Conservation (phyloP, 2,113 vertebrate species). For the Cyprinodon tularosa region DNA sequence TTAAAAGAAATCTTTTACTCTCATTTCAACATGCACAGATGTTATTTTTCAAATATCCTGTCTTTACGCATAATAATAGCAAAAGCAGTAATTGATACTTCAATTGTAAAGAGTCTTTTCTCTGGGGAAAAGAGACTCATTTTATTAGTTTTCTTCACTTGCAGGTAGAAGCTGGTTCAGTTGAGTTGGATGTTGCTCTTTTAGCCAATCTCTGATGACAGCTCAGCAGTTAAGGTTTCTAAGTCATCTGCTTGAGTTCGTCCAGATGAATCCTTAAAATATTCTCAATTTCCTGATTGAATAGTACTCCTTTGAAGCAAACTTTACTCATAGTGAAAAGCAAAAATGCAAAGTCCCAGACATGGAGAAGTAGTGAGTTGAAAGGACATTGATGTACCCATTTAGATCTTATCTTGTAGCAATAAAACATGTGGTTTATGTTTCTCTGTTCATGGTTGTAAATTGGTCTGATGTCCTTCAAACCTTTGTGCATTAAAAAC, state of each 20-base stretch:
- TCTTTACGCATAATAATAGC: too few species aligned
- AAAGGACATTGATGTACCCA: background rate
- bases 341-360: background rate
- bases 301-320: background rate
- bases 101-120: background rate
- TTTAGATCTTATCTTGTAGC: constrained; percentile 21
- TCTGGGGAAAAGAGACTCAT: background rate
- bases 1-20: too few species aligned
- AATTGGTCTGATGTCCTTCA: constrained; percentile 33
- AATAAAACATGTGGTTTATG: constrained; percentile 17
- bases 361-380: background rate
- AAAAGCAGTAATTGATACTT: too few species aligned
- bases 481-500: constrained; percentile 11
- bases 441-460: background rate
- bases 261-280: background rate
- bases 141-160: background rate
- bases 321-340: background rate
- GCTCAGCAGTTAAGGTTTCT: background rate
- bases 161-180: background rate
- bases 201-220: background rate
- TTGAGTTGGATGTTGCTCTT: background rate
- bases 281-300: background rate
- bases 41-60: too few species aligned
- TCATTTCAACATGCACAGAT: too few species aligned
- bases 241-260: background rate